Conservation (phyloP, 2,797 vertebrate species). For the Acanthopagrus latus region DNA sequence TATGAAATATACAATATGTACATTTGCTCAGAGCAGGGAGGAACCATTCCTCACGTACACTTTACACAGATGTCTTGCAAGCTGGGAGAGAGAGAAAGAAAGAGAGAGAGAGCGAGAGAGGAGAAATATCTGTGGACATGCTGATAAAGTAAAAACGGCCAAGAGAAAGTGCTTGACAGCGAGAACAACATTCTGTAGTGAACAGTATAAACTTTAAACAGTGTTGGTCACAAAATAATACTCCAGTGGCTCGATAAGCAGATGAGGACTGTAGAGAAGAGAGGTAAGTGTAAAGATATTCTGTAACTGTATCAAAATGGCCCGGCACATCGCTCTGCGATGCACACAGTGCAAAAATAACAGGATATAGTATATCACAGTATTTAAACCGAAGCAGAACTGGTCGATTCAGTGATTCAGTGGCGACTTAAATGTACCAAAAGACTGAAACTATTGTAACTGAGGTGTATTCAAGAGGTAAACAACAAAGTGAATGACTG, state of each 20-base stretch:
- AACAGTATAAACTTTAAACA: constrained; percentile 58
- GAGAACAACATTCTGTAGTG: constrained; percentile 39
- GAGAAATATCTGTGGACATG: constrained; percentile 9
- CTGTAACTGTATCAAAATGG: constrained; percentile 67
- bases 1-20: constrained; percentile 78
- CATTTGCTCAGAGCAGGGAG: constrained; percentile 64
- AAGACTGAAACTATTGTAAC: constrained; percentile 21
- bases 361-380: constrained; percentile 59
- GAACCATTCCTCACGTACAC: constrained; percentile 39
- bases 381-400: constrained; percentile 25
- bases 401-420: constrained; percentile 17
- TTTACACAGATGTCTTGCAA: constrained; percentile 37
- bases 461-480: constrained; percentile 27
- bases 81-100: constrained; percentile 29
- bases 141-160: constrained; percentile 3
- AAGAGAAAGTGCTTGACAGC: constrained; percentile 36
- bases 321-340: constrained; percentile 51
- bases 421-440: constrained; percentile 17
- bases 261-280: constrained; percentile 43
- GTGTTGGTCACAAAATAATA: constrained; percentile 67
- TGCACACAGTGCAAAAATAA: constrained; percentile 62
- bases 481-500: constrained; percentile 1
- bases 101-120: constrained; percentile 11
- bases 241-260: constrained; percentile 62
- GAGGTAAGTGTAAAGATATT: constrained; percentile 61